Percentiles rank a stretch among this genome's conserved stretches.
phyloP scores from a whole-genome alignment of 1,140 invertebrate species.

The Apolygus lucorum region DNA sequence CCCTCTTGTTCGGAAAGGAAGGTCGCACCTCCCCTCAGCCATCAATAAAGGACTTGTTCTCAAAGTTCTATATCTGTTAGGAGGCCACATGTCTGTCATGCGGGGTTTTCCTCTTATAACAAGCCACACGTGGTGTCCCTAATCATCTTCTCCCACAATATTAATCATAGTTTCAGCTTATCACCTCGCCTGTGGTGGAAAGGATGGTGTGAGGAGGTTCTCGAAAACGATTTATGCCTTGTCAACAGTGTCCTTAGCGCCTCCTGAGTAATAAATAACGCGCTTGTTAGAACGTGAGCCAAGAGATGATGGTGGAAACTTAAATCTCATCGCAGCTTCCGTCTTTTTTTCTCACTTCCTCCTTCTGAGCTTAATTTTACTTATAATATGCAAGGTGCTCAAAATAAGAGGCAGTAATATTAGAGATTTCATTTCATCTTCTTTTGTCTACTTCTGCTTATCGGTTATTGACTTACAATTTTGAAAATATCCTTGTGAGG shows the following conservation, averaged over 20 bases:
- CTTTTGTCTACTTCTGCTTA: too few species aligned
- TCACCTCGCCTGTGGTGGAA: neutral
- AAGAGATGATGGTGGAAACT: too few species aligned
- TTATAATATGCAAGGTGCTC: too few species aligned
- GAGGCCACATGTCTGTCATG: constrained; percentile 9
- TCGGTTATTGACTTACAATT: too few species aligned
- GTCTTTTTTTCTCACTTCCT: too few species aligned
- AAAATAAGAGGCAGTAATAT: too few species aligned
- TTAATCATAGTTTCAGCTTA: neutral
- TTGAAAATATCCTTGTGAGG: too few species aligned
- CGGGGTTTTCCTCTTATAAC: neutral
- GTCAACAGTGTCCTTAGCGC: neutral
- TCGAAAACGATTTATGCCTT: neutral
- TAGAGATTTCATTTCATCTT: too few species aligned
- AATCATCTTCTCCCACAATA: neutral
- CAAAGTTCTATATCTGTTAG: constrained; percentile 15
- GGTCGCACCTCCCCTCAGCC: neutral
- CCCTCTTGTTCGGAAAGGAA: neutral
- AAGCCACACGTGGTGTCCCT: constrained; percentile 7
- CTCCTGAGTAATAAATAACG: neutral
- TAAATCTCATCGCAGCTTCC: too few species aligned
- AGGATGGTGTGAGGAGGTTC: neutral
- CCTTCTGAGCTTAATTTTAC: too few species aligned
- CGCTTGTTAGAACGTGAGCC: too few species aligned
- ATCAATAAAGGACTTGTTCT: constrained; percentile 13